Evolutionary conservation across 2,888 invertebrate genomes (phyloP).

Genomic region (Alloplasta piceator): DNA sequence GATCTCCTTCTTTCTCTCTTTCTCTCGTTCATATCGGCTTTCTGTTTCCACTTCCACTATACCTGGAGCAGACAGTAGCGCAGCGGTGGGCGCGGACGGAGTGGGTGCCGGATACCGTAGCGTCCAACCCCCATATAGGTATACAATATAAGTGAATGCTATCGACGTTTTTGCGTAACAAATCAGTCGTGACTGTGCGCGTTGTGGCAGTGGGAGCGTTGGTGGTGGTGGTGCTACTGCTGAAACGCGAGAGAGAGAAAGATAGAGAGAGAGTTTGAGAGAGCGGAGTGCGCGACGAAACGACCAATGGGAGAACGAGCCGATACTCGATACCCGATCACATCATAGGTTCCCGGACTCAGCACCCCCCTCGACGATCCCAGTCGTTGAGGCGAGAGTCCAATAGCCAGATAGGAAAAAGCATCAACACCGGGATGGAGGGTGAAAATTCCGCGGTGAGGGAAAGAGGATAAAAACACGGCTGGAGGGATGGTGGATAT

Average conservation of each 20-base stretch:
- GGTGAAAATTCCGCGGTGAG: conserved; percentile 57
- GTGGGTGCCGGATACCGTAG: conserved; percentile 69
- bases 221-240: neutral
- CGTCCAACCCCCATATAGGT: conserved; percentile 43
- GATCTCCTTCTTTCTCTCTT: conserved; percentile 58
- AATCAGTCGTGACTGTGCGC: conserved; percentile 83
- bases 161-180: conserved; percentile 84
- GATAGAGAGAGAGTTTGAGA: conserved; percentile 25
- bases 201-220: conserved; percentile 47
- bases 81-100: conserved; percentile 71
- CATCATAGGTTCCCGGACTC: conserved; percentile 80
- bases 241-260: neutral
- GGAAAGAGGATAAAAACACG: conserved; percentile 64
- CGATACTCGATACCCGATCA: conserved; percentile 83
- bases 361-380: conserved; percentile 70
- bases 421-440: conserved; percentile 68
- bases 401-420: conserved; percentile 83
- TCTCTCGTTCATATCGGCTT: conserved; percentile 55
- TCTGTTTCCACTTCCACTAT: conserved; percentile 48
- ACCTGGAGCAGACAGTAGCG: conserved; percentile 55
- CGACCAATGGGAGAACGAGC: conserved; percentile 82
- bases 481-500: conserved; percentile 61
- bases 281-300: conserved; percentile 79
- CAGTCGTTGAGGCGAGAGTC: conserved; percentile 76
- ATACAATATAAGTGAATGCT: conserved; percentile 77